Evolutionary conservation across 2,113 vertebrate genomes (phyloP).

Genomic region (Hemichromis elongatus): DNA sequence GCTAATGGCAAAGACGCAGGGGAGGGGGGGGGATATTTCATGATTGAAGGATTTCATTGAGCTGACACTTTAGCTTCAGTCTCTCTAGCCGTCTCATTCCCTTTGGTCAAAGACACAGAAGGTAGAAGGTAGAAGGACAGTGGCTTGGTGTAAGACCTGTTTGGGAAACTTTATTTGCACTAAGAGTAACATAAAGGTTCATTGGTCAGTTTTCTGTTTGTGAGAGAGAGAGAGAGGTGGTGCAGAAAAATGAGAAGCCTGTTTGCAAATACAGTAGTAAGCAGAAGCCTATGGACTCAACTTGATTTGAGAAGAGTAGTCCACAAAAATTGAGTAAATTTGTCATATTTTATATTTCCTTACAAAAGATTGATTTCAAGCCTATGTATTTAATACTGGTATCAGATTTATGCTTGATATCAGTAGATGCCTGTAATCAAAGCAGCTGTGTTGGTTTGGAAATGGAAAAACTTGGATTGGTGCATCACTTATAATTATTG

Average conservation of each 20-base stretch:
- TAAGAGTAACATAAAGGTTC: not conserved
- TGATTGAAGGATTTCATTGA: not conserved
- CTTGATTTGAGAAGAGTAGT: not conserved
- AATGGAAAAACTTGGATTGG: not conserved
- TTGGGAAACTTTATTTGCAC: not conserved
- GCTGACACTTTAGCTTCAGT: not conserved
- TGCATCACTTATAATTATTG: not conserved
- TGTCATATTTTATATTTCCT: not conserved
- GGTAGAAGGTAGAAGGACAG: not conserved
- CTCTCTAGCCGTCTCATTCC: not conserved
- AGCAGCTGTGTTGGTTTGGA: not conserved
- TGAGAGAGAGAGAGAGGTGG: not conserved
- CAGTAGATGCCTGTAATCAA: not conserved
- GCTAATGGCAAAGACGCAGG: not conserved
- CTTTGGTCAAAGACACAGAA: not conserved
- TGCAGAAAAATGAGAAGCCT: not conserved
- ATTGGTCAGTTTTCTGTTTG: not conserved
- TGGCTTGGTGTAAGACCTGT: not conserved
- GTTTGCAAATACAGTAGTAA: not conserved
- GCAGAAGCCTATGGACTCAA: not conserved
- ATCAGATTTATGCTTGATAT: not conserved
- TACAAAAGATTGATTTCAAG: not conserved
- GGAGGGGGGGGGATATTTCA: not conserved
- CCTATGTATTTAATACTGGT: not conserved
- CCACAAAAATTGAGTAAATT: not conserved